Percentiles rank a stretch among this genome's conserved stretches.
These are phyloP conservation scores for Spilosoma lubricipeda DNA, from an alignment of 2,888 invertebrate genomes.

Conservation along the genomic window DNA sequence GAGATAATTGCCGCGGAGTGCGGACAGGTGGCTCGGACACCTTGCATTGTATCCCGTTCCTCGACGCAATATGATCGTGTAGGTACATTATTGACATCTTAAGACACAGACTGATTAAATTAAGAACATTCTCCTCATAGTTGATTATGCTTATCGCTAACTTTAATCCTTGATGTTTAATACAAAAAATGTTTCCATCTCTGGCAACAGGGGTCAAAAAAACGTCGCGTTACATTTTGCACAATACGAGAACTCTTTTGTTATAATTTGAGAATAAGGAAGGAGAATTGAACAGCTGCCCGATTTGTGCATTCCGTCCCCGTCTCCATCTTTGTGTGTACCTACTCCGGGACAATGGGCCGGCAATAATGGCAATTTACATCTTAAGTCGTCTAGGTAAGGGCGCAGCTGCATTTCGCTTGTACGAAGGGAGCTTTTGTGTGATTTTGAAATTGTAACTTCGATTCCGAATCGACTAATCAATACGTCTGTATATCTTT, in stretches of 20 bases:
- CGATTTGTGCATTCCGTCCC: slow-evolving; percentile 83
- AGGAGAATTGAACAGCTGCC: slow-evolving; percentile 81
- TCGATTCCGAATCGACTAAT: slow-evolving; percentile 67
- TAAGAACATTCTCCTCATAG: slow-evolving; percentile 17
- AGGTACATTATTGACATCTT: slow-evolving; percentile 31
- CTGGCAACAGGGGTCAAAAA: slow-evolving; percentile 57
- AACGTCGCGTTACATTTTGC: slow-evolving; percentile 82
- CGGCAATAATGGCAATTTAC: slow-evolving; percentile 84
- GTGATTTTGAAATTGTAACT: slow-evolving; percentile 55
- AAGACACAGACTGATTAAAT: slow-evolving; percentile 24
- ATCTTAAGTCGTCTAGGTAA: slow-evolving; percentile 83
- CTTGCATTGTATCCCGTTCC: slow-evolving; percentile 80
- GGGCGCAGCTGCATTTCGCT: slow-evolving; percentile 82
- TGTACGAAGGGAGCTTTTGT: slow-evolving; percentile 66
- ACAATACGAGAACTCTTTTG: slow-evolving; percentile 77
- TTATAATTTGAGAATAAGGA: slow-evolving; percentile 78
- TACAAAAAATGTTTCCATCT: slow-evolving; percentile 48
- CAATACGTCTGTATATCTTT: slow-evolving; percentile 54
- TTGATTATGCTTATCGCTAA: slow-evolving; percentile 18
- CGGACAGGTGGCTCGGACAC: slow-evolving; percentile 81
- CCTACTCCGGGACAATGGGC: slow-evolving; percentile 73
- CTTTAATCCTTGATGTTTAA: slow-evolving; percentile 8
- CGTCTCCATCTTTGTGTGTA: slow-evolving; percentile 83
- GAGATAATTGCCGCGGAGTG: slow-evolving; percentile 77
- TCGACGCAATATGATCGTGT: slow-evolving; percentile 37